Percentiles rank a stretch among this genome's conserved stretches.
Evolutionary conservation across 2,888 invertebrate species (phyloP).

Genomic region (Brenthis hecate): DNA sequence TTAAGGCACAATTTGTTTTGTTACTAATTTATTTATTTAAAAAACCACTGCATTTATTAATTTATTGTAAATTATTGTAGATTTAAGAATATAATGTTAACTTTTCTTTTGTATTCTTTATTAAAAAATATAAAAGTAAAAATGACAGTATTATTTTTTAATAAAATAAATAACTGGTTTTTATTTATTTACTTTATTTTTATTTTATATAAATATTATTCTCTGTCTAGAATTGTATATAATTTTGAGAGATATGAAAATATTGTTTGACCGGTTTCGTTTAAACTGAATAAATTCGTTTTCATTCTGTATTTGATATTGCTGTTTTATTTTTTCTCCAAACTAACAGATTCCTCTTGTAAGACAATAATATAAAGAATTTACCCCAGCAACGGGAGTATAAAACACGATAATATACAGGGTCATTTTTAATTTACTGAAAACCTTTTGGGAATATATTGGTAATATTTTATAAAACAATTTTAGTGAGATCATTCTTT

Average conservation of each 20-base stretch:
- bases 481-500: too few species aligned
- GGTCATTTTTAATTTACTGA: too few species aligned
- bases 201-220: background rate
- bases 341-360: too few species aligned
- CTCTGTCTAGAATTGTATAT: conserved; percentile 12
- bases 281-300: conserved; percentile 34
- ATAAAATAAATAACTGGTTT: background rate
- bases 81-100: conserved; percentile 3
- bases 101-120: background rate
- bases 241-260: conserved; percentile 16
- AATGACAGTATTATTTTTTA: too few species aligned
- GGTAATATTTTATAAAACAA: too few species aligned
- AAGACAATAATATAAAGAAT: too few species aligned
- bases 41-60: conserved; percentile 9
- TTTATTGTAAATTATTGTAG: conserved; percentile 11
- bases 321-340: conserved; percentile 26
- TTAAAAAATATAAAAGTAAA: background rate
- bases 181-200: background rate
- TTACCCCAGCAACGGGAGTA: too few species aligned
- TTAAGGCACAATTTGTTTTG: conserved; percentile 14
- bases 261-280: conserved; percentile 27
- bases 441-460: too few species aligned
- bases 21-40: conserved; percentile 8
- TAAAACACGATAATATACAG: too few species aligned
- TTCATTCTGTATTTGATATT: conserved; percentile 33